These are phyloP conservation scores for Neosalanx taihuensis DNA, from an alignment of 2,797 vertebrate genomes.

Conservation along the genomic window DNA sequence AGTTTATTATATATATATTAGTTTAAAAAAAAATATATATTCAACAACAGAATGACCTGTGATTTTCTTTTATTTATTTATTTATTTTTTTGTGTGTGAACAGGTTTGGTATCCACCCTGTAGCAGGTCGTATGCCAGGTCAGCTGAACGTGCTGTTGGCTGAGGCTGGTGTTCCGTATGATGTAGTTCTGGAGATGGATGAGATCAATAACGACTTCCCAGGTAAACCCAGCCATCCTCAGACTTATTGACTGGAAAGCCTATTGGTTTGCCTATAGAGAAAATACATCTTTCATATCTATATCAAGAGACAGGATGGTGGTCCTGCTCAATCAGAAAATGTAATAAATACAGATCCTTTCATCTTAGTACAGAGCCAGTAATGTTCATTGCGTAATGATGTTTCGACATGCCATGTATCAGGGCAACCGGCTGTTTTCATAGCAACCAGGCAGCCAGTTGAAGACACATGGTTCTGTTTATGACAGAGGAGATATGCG, in stretches of 20 bases:
- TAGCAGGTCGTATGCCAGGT: constrained; percentile 81
- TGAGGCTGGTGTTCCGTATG: constrained; percentile 80
- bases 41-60: not conserved
- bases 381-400: constrained; percentile 47
- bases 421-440: constrained; percentile 58
- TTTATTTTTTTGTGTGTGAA: constrained; percentile 1
- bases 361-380: constrained; percentile 42
- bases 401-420: constrained; percentile 56
- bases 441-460: constrained; percentile 52
- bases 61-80: not conserved
- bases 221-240: constrained; percentile 53
- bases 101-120: constrained; percentile 82
- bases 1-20: no score
- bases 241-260: not conserved
- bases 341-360: constrained; percentile 33
- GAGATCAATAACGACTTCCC: constrained; percentile 82
- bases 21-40: no score
- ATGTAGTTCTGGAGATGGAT: constrained; percentile 83
- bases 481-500: constrained; percentile 51
- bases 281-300: constrained; percentile 2
- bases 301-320: constrained; percentile 23
- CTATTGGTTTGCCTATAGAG: not conserved
- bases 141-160: constrained; percentile 81
- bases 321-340: constrained; percentile 21
- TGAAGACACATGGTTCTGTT: constrained; percentile 66